A percentile compares a stretch with the other conserved stretches of the same genome.
These are phyloP conservation scores for Drosophila tropicalis DNA, from an alignment of 1,140 invertebrate species.

Conservation along the genomic window DNA sequence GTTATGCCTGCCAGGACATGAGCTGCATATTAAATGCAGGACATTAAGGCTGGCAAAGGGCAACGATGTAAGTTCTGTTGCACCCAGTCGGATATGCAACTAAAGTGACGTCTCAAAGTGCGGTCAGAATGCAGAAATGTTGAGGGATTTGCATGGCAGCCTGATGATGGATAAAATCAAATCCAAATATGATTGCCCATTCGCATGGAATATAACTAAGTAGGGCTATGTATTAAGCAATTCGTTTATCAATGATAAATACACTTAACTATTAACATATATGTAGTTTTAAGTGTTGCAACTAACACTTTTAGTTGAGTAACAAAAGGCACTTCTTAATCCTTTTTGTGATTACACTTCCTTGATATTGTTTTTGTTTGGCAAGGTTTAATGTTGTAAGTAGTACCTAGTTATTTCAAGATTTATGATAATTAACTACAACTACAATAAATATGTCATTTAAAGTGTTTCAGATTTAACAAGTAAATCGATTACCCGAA, in stretches of 20 bases:
- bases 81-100: conserved; percentile 29
- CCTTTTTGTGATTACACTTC: no score
- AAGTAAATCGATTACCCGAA: no score
- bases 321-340: no score
- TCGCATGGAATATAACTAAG: not conserved
- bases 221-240: not conserved
- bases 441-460: no score
- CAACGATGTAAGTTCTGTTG: not conserved
- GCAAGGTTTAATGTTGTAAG: no score
- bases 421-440: no score
- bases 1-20: conserved; percentile 51
- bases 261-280: no score
- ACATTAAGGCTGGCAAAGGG: conserved; percentile 35
- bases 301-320: no score
- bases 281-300: no score
- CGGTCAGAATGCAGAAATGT: conserved; percentile 37
- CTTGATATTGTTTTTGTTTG: no score
- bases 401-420: no score
- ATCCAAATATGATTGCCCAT: conserved; percentile 20
- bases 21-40: conserved; percentile 55
- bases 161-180: conserved; percentile 20
- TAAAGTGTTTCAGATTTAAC: no score
- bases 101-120: conserved; percentile 43
- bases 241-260: not conserved
- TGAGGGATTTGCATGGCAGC: not conserved